Evolutionary conservation across 2,797 vertebrate genomes (phyloP).

Genomic region (Takifugu ocellatus): DNA sequence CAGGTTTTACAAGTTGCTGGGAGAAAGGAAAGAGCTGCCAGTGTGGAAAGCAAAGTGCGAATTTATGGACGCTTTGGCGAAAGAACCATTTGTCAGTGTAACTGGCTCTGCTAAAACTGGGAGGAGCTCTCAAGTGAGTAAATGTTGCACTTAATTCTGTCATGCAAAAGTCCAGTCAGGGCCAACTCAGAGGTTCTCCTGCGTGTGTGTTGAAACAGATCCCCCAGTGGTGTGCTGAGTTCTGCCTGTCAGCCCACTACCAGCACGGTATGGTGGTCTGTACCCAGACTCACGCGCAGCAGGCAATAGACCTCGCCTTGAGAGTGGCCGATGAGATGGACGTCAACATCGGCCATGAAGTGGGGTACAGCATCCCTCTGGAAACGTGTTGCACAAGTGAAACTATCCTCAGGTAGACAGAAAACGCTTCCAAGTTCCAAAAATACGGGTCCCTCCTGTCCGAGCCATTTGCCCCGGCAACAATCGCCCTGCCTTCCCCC

Average conservation of each 20-base stretch:
- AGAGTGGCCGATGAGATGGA: conserved; percentile 89
- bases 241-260: conserved; percentile 79
- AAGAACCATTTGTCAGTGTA: conserved; percentile 79
- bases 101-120: conserved; percentile 84
- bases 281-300: conserved; percentile 76
- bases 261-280: conserved; percentile 81
- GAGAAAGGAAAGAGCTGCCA: conserved; percentile 83
- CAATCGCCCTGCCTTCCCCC: conserved; percentile 32
- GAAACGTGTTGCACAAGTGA: conserved; percentile 82
- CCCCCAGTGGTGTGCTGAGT: conserved; percentile 88
- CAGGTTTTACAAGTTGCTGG: conserved; percentile 86
- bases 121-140: conserved; percentile 90
- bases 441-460: no score
- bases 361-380: conserved; percentile 81
- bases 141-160: not conserved
- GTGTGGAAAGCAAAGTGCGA: conserved; percentile 83
- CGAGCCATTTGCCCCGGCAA: no score
- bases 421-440: not conserved
- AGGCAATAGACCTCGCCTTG: conserved; percentile 79
- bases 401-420: conserved; percentile 81
- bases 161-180: not conserved
- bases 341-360: conserved; percentile 85
- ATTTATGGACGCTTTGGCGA: conserved; percentile 83
- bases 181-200: not conserved
- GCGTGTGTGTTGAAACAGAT: conserved; percentile 68